These are phyloP conservation scores for Apoderus coryli DNA, from an alignment of 2,888 invertebrate species.

Conservation along the genomic window DNA sequence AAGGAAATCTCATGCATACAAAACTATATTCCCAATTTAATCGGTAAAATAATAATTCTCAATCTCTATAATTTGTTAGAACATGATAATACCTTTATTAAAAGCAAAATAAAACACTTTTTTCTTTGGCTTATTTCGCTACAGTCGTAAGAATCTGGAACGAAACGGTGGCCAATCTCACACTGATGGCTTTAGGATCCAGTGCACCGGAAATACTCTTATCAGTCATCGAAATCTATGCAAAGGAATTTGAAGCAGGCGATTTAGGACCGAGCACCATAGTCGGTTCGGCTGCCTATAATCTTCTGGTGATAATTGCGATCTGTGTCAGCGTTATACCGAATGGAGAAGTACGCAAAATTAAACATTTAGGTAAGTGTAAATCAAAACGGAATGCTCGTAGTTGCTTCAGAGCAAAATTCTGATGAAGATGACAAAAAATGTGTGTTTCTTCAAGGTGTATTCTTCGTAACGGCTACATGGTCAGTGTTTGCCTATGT, in stretches of 20 bases:
- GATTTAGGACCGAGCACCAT: constrained; percentile 97
- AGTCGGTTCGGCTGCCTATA: constrained; percentile 97
- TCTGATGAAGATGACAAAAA: too few species aligned
- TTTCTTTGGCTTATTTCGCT: too few species aligned
- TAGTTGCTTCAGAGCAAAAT: too few species aligned
- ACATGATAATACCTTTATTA: too few species aligned
- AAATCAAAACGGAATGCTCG: too few species aligned
- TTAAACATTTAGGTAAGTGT: constrained; percentile 89
- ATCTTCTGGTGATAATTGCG: constrained; percentile 94
- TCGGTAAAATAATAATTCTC: too few species aligned
- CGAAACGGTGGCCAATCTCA: constrained; percentile 96
- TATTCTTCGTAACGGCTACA: constrained; percentile 93
- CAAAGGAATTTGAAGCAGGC: constrained; percentile 88
- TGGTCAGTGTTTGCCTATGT: constrained; percentile 99
- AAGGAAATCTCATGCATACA: too few species aligned
- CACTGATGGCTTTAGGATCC: constrained; percentile 96
- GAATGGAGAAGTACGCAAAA: constrained; percentile 77
- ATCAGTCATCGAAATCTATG: constrained; percentile 95
- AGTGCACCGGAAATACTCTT: constrained; percentile 96
- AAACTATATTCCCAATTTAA: too few species aligned
- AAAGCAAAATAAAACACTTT: too few species aligned
- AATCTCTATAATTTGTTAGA: too few species aligned
- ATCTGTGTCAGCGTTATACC: constrained; percentile 89
- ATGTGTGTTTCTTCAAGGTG: too few species aligned
- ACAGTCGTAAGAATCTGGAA: constrained; percentile 97